phyloP scores from a whole-genome alignment of 2,888 invertebrate species.

The Galeopsomyia nigrocyanea region DNA sequence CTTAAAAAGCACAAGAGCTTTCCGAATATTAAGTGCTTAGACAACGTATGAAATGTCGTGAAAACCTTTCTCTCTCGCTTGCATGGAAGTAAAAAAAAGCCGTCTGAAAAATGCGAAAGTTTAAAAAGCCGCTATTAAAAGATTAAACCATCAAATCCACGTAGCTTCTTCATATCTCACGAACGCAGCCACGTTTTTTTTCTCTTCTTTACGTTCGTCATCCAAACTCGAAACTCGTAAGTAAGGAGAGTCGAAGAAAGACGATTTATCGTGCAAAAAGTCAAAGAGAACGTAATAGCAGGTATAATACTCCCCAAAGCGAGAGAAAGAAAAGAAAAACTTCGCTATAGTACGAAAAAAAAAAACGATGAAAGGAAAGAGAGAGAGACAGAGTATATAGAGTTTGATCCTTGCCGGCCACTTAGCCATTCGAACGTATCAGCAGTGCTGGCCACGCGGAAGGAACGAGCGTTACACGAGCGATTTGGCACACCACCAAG shows the following conservation, averaged over 20 bases:
- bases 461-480: slow-evolving; percentile 56
- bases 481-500: slow-evolving; percentile 80
- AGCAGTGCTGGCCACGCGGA: slow-evolving; percentile 13
- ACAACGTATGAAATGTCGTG: no score
- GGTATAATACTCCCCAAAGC: not conserved
- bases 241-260: slow-evolving; percentile 1
- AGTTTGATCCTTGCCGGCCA: slow-evolving; percentile 11
- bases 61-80: no score
- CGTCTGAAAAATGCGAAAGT: no score
- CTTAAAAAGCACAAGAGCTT: no score
- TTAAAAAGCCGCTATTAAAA: no score
- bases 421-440: slow-evolving; percentile 40
- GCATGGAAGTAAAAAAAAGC: no score
- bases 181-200: not conserved
- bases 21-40: no score
- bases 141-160: no score
- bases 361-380: not conserved
- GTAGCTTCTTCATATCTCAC: not conserved
- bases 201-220: no score
- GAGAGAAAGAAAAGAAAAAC: slow-evolving; percentile 2
- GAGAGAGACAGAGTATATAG: slow-evolving; percentile 3
- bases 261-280: slow-evolving; percentile 11
- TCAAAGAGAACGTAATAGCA: slow-evolving; percentile 17
- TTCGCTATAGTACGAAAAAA: not conserved
- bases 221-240: not conserved